Percentiles rank a stretch among this genome's conserved stretches.
phyloP scores from a whole-genome alignment of 2,113 vertebrate species.

The Edolisoma coerulescens region DNA sequence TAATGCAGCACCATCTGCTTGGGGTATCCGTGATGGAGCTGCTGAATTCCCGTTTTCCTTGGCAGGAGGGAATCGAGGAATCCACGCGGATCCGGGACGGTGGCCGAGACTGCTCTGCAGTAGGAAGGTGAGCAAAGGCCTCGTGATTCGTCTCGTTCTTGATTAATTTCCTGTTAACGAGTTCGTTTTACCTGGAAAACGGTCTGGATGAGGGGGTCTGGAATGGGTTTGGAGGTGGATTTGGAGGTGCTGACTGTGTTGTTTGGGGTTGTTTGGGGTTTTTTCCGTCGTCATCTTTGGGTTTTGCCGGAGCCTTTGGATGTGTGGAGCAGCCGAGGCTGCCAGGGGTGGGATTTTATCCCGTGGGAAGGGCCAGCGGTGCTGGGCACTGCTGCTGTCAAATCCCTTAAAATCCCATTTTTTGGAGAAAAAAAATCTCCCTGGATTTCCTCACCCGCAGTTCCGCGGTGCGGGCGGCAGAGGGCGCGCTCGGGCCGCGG shows the following conservation, averaged over 20 bases:
- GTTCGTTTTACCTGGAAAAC: fast-evolving
- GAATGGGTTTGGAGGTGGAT: neutral
- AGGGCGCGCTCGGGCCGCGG: neutral
- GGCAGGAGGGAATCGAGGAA: neutral
- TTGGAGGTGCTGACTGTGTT: neutral
- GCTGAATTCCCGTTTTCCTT: neutral
- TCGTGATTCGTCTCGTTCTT: fast-evolving
- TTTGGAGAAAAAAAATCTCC: neutral
- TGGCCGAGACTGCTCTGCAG: neutral
- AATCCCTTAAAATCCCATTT: neutral
- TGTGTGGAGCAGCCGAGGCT: neutral
- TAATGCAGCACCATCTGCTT: neutral
- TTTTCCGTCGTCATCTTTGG: neutral
- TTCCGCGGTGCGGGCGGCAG: neutral
- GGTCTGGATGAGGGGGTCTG: fast-evolving
- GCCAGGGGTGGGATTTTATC: neutral
- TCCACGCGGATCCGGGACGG: neutral
- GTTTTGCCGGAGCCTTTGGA: neutral
- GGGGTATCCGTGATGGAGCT: fast-evolving
- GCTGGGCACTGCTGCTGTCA: no score
- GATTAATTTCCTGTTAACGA: fast-evolving
- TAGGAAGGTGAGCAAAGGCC: neutral
- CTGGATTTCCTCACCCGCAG: neutral
- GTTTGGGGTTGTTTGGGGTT: neutral
- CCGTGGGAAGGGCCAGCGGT: neutral